These are phyloP conservation scores for Notamacropus eugenii DNA, from an alignment of 2,797 vertebrate genomes.

Conservation along the genomic window DNA sequence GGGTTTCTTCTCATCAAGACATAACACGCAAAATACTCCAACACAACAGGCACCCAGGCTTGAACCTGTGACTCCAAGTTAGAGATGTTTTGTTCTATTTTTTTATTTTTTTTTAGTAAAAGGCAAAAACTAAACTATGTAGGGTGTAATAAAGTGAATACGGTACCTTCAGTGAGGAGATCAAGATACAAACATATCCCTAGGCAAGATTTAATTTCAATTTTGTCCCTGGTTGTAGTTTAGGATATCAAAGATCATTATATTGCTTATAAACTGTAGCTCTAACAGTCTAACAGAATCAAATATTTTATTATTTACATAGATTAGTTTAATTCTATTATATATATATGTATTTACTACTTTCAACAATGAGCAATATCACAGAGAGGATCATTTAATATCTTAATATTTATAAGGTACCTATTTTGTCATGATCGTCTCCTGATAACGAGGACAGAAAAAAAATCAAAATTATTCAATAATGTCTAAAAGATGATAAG, in stretches of 20 bases:
- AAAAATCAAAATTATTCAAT: neutral
- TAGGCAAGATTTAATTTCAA: neutral
- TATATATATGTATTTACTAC: neutral
- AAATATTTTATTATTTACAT: neutral
- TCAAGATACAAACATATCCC: neutral
- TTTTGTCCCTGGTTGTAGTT: constrained; percentile 26
- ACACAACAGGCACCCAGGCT: neutral
- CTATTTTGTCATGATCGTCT: neutral
- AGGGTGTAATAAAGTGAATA: neutral
- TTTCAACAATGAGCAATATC: neutral
- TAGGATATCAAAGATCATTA: neutral
- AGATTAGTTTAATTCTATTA: neutral
- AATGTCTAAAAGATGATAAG: neutral
- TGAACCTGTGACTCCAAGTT: neutral
- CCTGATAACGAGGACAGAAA: neutral
- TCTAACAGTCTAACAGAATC: neutral
- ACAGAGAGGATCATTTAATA: neutral
- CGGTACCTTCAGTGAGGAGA: neutral
- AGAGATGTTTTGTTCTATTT: neutral
- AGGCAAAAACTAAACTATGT: neutral
- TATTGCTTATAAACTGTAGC: constrained; percentile 27
- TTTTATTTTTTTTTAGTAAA: neutral
- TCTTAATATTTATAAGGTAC: neutral
- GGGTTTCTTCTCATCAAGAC: constrained; percentile 26
- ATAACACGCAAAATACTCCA: constrained; percentile 4